Base-by-base conservation (phyloP, 2,797 vertebrate species). In the Takifugu ocellatus region DNA sequence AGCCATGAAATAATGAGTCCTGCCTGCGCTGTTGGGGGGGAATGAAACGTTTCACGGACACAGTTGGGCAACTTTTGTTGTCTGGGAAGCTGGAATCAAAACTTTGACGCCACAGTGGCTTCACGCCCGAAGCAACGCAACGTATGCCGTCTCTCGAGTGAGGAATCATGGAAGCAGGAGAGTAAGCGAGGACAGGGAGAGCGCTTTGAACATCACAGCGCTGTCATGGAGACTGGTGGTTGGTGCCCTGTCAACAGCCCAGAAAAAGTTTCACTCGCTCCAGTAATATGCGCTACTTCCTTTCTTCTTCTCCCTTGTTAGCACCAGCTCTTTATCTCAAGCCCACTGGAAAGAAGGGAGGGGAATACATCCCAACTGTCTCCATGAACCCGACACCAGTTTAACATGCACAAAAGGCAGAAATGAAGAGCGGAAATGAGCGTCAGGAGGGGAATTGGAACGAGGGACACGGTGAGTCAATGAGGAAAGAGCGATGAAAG, bases 151-250 rank as follows among this genome's bases (percentile, higher is more conserved):
- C 51, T 71, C 68, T 66, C 58, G 65, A 51, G 55, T n/a, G 55
- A 67, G 59, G 66, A 69, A 71, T 60, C 42, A 65, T 42, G 51
- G 51, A 48, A 61, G 60, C 60, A 24, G 50, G 51, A 44, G 53
- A 75, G 66, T 43, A 56, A 70, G 72, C 51, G 56, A 56, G 56
- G 53, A 68, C 68, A 60, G 70, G 60, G 61, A 70, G 68, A 72
- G 46, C 54, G 63, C 84, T 90, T 88, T 90, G 84, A 87, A 88
- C 81, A 85, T 88, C 84, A 84, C 63, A 86, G 62, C 53, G 43
- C 61, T 68, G 60, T 48, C 72, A 77, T 68, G 49, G 51, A 60
- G 58, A n/a, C 61, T 70, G 55, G 26, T 65, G 78, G 73, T 78
- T 62, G 63, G 57, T 64, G 63, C 17, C 24, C 65, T 59, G 66